A percentile compares a stretch with the other conserved stretches of the same genome.
Evolutionary conservation across 2,113 vertebrate genomes (phyloP).

Genomic region (Ellobius talpinus): DNA sequence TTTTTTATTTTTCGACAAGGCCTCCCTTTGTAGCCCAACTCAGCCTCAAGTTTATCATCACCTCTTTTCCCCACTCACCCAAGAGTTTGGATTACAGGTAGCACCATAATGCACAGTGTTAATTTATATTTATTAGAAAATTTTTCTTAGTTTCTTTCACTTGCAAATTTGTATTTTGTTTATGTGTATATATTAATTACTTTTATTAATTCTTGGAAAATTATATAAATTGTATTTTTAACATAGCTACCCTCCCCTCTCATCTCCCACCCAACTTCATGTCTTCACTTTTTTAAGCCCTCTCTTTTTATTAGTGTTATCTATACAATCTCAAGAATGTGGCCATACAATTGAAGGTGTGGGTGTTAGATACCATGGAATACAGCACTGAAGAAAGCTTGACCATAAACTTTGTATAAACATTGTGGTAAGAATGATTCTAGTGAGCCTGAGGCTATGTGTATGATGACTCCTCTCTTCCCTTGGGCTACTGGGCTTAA

Average conservation of each 20-base stretch:
- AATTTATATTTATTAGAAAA: neutral
- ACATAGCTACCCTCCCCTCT: accelerated
- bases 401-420: neutral
- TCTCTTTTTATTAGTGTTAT: neutral
- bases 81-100: neutral
- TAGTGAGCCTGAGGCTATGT: neutral
- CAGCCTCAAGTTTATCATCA: no score
- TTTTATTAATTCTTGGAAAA: neutral
- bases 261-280: no score
- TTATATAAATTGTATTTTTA: neutral
- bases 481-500: neutral
- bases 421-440: neutral
- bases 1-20: neutral
- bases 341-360: neutral
- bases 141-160: neutral
- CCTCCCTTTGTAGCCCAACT: neutral
- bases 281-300: neutral
- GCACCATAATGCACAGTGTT: neutral
- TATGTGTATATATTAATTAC: no score
- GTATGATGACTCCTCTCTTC: neutral
- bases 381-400: neutral
- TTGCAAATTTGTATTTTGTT: neutral
- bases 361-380: neutral
- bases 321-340: neutral
- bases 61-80: neutral